These are phyloP conservation scores for Rhegmatorhina hoffmannsi DNA, from an alignment of 2,113 vertebrate species.

Conservation along the genomic window DNA sequence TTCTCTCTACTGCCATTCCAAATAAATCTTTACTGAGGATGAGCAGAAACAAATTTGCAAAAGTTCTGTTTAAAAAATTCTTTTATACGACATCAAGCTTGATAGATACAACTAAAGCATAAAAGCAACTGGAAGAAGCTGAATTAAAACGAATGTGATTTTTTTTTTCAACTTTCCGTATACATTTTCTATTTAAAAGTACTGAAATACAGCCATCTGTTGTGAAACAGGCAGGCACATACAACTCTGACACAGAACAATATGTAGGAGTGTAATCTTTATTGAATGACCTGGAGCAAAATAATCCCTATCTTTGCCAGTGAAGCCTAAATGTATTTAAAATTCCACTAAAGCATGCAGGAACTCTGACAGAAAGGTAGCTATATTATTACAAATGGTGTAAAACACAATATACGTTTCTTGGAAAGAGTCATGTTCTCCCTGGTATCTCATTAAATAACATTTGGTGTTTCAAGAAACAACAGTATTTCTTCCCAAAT, in stretches of 20 bases:
- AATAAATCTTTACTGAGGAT: neutral
- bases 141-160: neutral
- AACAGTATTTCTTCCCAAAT: neutral
- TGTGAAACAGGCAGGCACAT: neutral
- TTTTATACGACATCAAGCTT: neutral
- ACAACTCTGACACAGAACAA: slow-evolving; percentile 17
- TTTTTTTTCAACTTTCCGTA: neutral
- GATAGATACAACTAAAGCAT: neutral
- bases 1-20: neutral
- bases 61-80: neutral
- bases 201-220: slow-evolving; percentile 51
- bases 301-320: neutral
- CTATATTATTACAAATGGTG: neutral
- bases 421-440: neutral
- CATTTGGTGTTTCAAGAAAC: slow-evolving; percentile 15
- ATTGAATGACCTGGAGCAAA: slow-evolving; percentile 22
- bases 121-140: neutral
- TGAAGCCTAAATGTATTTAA: neutral
- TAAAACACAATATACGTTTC: neutral
- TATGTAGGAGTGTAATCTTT: slow-evolving; percentile 42
- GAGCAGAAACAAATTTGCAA: neutral
- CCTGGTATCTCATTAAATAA: slow-evolving; percentile 30
- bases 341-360: neutral
- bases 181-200: neutral
- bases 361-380: neutral